Evolutionary conservation across 1,140 invertebrate genomes (phyloP).

Genomic region (Contarinia nasturtii): DNA sequence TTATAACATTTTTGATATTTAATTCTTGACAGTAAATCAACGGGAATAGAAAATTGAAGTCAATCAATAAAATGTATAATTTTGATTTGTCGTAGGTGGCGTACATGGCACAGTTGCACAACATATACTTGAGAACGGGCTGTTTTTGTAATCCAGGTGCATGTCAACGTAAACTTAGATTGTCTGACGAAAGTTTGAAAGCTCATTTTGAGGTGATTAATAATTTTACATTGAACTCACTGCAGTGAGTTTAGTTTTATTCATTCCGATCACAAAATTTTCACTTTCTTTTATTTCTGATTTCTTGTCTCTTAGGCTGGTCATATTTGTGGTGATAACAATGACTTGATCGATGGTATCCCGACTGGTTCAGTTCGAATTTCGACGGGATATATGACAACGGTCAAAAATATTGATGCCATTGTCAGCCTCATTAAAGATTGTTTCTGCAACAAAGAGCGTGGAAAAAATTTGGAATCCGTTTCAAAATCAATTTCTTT

Average conservation of each 20-base stretch:
- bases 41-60: no score
- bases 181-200: conserved; percentile 48
- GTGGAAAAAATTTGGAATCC: no score
- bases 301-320: conserved; percentile 41
- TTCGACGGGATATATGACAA: conserved; percentile 88
- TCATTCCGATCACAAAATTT: no score
- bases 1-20: no score
- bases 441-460: conserved; percentile 24
- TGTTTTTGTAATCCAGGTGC: conserved; percentile 96
- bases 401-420: conserved; percentile 44
- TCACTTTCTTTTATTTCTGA: no score
- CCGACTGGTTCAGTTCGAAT: conserved; percentile 84
- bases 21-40: no score
- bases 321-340: conserved; percentile 80
- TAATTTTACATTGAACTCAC: no score
- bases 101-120: conserved; percentile 70
- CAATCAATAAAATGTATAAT: no score
- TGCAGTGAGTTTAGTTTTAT: no score
- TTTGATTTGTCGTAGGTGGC: conserved; percentile 54
- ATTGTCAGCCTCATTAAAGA: conserved; percentile 52
- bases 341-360: conserved; percentile 69
- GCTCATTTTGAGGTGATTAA: conserved; percentile 50
- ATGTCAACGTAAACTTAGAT: conserved; percentile 62
- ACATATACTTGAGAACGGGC: conserved; percentile 75
- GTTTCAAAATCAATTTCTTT: no score